Conservation (phyloP, 2,888 invertebrate genomes). For the Acleris cristana region DNA sequence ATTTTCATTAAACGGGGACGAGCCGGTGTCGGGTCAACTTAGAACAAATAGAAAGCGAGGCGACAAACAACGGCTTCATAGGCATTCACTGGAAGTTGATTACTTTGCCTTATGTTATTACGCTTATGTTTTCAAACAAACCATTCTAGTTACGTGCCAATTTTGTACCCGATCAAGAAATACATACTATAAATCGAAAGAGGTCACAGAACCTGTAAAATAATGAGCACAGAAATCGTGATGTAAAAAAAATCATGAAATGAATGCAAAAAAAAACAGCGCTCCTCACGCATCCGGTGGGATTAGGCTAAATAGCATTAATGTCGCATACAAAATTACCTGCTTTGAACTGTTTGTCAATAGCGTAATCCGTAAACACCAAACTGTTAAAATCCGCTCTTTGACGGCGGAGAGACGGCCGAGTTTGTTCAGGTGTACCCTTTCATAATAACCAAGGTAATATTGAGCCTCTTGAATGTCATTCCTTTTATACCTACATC, state of each 20-base stretch:
- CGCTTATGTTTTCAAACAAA: not conserved
- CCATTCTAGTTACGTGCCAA: not conserved
- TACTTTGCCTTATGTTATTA: not conserved
- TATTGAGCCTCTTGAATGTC: slow-evolving; percentile 41
- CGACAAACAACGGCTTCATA: slow-evolving; percentile 32
- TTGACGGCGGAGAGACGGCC: slow-evolving; percentile 59
- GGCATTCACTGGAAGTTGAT: slow-evolving; percentile 20
- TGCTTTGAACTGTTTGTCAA: slow-evolving; percentile 75
- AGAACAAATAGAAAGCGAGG: slow-evolving; percentile 28
- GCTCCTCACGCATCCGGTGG: slow-evolving; percentile 53
- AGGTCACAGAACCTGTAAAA: not conserved
- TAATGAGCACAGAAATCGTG: not conserved
- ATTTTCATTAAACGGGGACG: slow-evolving; percentile 35
- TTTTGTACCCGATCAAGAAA: not conserved
- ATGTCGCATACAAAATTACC: slow-evolving; percentile 70
- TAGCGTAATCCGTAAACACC: slow-evolving; percentile 75
- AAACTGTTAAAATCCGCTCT: slow-evolving; percentile 80
- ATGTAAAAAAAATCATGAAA: not conserved
- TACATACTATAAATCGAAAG: not conserved
- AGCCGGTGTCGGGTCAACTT: slow-evolving; percentile 34
- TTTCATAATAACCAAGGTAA: slow-evolving; percentile 46
- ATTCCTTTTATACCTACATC: slow-evolving; percentile 33
- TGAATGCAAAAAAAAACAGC: slow-evolving; percentile 35
- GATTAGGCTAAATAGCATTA: slow-evolving; percentile 52
- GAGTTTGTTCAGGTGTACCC: slow-evolving; percentile 73